Base-by-base conservation (phyloP, 2,888 invertebrate genomes). In the Gonocerus acuteangulatus region DNA sequence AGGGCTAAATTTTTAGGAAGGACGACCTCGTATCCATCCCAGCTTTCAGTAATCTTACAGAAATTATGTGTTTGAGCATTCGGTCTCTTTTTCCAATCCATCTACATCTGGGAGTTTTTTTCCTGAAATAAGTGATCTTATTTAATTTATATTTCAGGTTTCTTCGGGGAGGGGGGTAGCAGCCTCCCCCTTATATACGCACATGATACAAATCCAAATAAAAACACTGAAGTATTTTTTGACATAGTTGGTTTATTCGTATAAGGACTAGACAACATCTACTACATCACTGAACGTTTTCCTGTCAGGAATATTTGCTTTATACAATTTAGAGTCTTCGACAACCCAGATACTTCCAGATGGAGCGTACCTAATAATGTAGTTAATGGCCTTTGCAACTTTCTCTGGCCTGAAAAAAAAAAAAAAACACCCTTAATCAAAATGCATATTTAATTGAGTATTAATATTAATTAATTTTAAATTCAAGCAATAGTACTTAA, bases 261-360 rank as follows among this genome's bases (percentile, higher is more conserved):
- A 4, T 18, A 19, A 19, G 11, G 18, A 32, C 34, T 47, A 57
- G 18, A 57, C 18, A 1, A 47, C 27, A 32, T 57, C 57, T 9
- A 57, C 13, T 15, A 7, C 42, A 34, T 56, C 2, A 36, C 48
- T 47, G 34, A 22, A 61, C 9, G 16, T 47, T 27, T 22, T 58
- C 27, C 44, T 48, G n/a, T 48, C 11, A 2, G 62, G 65, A 15
- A 64, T 48, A 2, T 56, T 48, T 2, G 59, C 48, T 36, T 56
- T 32, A 48, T 21, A 65, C 1, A 66, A 52, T 39, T 60, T 36
- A 2, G 57, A 61, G 19, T 65, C 61, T 58, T 75, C 73, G n/a
- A 73, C 68, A 9, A 73, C 67, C 74, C 74, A 76, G 2, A 74
- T 69, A 1, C 71, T 70, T 7, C 72, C 74, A 21, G 70, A 68